Percentiles rank a stretch among this genome's conserved stretches.
phyloP scores from a whole-genome alignment of 1,140 invertebrate species.

The Ectropis grisescens region DNA sequence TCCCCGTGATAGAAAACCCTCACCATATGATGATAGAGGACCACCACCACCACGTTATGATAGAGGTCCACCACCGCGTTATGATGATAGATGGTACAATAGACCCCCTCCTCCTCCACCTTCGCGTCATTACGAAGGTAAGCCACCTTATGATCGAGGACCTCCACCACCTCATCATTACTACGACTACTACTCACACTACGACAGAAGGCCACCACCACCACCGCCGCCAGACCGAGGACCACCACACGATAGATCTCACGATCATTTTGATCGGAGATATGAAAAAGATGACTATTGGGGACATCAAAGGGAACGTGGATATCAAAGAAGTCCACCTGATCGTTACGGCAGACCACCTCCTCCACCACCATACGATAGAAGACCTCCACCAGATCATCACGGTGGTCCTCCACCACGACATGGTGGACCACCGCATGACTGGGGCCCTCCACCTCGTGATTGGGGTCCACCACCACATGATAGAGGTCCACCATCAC shows the following conservation, averaged over 20 bases:
- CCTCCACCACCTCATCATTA: no score
- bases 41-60: neutral
- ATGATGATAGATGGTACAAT: neutral
- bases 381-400: neutral
- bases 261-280: neutral
- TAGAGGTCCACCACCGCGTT: neutral
- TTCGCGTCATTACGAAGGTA: conserved; percentile 3
- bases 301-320: no score
- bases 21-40: neutral
- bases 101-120: conserved; percentile 2
- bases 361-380: neutral
- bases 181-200: neutral
- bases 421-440: neutral
- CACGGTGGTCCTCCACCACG: neutral
- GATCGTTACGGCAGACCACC: conserved; percentile 1
- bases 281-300: no score
- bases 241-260: neutral
- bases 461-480: conserved; percentile 1
- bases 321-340: no score
- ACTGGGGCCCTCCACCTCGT: neutral
- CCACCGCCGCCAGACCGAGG: neutral
- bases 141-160: conserved; percentile 1
- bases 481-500: neutral
- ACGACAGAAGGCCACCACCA: conserved; percentile 3
- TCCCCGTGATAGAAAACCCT: no score